Evolutionary conservation across 1,140 invertebrate genomes (phyloP), one percentile per base, ranked within the genome.

Genomic region (Trichogramma pretiosum): DNA sequence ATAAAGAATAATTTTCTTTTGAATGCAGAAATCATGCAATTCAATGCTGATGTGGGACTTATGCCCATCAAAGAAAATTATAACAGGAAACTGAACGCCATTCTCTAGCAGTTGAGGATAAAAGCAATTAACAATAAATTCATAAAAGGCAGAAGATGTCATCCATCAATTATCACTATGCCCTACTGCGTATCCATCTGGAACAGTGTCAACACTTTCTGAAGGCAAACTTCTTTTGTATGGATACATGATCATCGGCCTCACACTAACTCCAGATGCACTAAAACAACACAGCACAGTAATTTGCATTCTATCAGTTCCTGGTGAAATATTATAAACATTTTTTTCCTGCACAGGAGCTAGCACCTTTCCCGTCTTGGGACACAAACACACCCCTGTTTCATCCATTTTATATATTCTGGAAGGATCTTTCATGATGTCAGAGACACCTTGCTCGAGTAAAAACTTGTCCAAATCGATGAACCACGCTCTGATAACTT

Each of bases 31-130:
- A 22, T 57, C 34, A 19, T 49, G 58, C 3, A 59, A 18, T 33
- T 63, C 30, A 14, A 56, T 51, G 17, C 56, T 55, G 5, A 63
- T 16, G 39, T 65, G 62, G 23, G 56, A 56, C 19, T 32, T 56
- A 49, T 68, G 65, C 5, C 62, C 64, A 52, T 68, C 67, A 9
- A 68, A 38, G 56, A 64, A 69, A 9, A 71, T 42, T 5, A 67
- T 57, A 13, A 68, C 52, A 10, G 66, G 65, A 47, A 56, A 56
- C 35, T 52, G 46, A 13, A 60, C 51, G 13, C 55, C 50, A 18
- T 57, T 54, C 35, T 58, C 45, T 28, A 50, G 36, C 23, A 69
- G 37, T 41, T 57, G 60, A 10, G 59, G 59, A 55, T 62, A 36
- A 28, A 67, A 60, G 17, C 63, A 50, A 50, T 67, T 62, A 40